A percentile compares a stretch with the other conserved stretches of the same genome.
phyloP scores from a whole-genome alignment of 2,888 invertebrate species.

The Calameuta idolon region DNA sequence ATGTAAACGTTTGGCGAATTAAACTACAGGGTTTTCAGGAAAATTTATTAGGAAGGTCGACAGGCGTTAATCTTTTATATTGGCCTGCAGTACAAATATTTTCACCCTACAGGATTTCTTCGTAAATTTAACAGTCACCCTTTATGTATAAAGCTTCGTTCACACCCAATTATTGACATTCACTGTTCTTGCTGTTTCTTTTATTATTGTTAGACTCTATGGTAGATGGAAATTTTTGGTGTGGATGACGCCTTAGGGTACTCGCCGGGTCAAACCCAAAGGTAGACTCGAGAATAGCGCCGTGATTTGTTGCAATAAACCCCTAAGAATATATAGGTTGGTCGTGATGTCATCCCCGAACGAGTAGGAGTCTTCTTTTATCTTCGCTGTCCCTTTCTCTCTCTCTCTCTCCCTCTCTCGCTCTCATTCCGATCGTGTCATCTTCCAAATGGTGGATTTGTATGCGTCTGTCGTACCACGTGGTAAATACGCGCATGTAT shows the following conservation, averaged over 20 bases:
- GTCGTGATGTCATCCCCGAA: constrained; percentile 41
- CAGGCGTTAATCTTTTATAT: not conserved
- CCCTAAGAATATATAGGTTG: constrained; percentile 17
- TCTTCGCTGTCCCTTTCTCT: not conserved
- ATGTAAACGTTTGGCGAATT: too few relatives aligned
- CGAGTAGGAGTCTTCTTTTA: constrained; percentile 32
- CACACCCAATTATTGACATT: not conserved
- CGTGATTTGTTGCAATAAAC: constrained; percentile 37
- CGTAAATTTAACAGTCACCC: not conserved
- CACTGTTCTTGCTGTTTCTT: not conserved
- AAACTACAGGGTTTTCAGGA: too few relatives aligned
- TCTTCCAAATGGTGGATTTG: not conserved
- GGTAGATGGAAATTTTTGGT: not conserved
- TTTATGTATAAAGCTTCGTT: not conserved
- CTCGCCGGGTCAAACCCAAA: constrained; percentile 15
- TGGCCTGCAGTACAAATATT: not conserved
- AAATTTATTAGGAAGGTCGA: not conserved
- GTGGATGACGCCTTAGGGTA: not conserved
- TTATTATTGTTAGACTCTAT: not conserved
- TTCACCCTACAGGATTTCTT: not conserved
- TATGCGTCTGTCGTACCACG: not conserved
- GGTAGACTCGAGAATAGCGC: constrained; percentile 35
- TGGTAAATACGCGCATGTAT: not conserved
- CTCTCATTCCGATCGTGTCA: not conserved
- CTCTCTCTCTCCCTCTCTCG: not conserved